Conservation (phyloP, 1,140 invertebrate species). For the Pachypsylla venusta region DNA sequence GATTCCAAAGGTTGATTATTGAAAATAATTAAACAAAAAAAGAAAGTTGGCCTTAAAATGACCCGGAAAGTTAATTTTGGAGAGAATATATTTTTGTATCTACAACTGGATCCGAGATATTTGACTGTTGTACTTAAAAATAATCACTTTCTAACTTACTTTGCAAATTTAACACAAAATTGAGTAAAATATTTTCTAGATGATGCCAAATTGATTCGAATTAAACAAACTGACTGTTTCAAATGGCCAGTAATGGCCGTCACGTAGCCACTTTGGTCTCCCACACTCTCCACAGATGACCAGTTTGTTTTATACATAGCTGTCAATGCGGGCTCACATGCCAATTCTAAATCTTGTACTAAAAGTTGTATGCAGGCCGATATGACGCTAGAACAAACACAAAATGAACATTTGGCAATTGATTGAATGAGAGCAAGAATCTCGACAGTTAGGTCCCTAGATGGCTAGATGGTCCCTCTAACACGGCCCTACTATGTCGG, state of each 20-base stretch:
- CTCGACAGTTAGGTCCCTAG: no score
- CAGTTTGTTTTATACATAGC: slow-evolving; percentile 85
- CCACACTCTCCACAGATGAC: slow-evolving; percentile 81
- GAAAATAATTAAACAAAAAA: slow-evolving; percentile 10
- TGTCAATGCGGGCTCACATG: slow-evolving; percentile 83
- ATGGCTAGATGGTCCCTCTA: no score
- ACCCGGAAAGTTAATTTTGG: neutral
- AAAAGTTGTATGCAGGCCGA: slow-evolving; percentile 80
- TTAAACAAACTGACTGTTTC: slow-evolving; percentile 70
- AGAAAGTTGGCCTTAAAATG: no score
- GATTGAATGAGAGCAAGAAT: no score
- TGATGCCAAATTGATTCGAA: slow-evolving; percentile 82
- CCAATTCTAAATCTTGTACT: slow-evolving; percentile 87
- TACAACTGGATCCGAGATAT: no score
- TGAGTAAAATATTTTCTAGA: slow-evolving; percentile 97
- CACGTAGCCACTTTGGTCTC: slow-evolving; percentile 93
- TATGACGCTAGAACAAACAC: slow-evolving; percentile 54
- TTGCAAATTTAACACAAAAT: slow-evolving; percentile 90
- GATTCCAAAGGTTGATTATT: no score
- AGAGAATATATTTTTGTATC: neutral
- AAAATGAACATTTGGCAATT: slow-evolving; percentile 11
- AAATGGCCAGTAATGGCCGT: slow-evolving; percentile 77
- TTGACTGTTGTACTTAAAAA: no score
- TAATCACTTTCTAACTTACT: slow-evolving; percentile 40
- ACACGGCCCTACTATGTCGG: no score